Percentiles rank a stretch among this genome's conserved stretches.
Conservation (phyloP, 2,888 invertebrate species). For the Epirrita christyi region DNA sequence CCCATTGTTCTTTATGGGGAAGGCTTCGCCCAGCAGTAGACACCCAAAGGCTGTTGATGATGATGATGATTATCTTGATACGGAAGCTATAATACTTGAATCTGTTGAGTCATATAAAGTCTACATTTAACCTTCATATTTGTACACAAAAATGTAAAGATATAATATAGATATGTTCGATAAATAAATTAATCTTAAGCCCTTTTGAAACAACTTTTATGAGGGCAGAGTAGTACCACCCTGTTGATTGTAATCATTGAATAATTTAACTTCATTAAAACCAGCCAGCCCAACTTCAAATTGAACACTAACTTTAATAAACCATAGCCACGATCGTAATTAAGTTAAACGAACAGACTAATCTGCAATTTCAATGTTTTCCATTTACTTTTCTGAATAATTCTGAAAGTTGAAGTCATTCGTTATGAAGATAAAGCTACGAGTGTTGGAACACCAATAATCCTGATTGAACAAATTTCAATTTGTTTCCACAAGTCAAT, state of each 20-base stretch:
- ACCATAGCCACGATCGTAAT: slow-evolving; percentile 34
- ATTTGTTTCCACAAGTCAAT: slow-evolving; percentile 41
- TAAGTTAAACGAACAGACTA: slow-evolving; percentile 38
- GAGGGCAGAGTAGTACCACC: not conserved
- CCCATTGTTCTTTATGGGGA: too few species aligned
- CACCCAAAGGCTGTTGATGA: too few species aligned
- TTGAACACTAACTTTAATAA: slow-evolving; percentile 36
- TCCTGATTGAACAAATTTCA: slow-evolving; percentile 42
- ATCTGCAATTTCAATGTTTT: slow-evolving; percentile 42
- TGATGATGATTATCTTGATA: too few species aligned
- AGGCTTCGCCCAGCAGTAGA: too few species aligned
- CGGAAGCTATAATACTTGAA: too few species aligned
- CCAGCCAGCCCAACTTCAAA: slow-evolving; percentile 30
- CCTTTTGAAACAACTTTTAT: too few species aligned
- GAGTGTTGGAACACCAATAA: slow-evolving; percentile 38
- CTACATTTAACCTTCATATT: too few species aligned
- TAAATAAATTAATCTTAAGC: too few species aligned
- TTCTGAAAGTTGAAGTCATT: slow-evolving; percentile 37
- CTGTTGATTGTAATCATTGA: slow-evolving; percentile 29
- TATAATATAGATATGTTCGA: too few species aligned
- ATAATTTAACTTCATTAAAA: slow-evolving; percentile 16
- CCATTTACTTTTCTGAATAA: slow-evolving; percentile 33
- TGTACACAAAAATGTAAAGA: too few species aligned
- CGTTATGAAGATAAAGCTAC: slow-evolving; percentile 47
- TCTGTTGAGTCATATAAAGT: too few species aligned